Base-by-base conservation (phyloP, 2,113 vertebrate genomes). In the Ochotona princeps region DNA sequence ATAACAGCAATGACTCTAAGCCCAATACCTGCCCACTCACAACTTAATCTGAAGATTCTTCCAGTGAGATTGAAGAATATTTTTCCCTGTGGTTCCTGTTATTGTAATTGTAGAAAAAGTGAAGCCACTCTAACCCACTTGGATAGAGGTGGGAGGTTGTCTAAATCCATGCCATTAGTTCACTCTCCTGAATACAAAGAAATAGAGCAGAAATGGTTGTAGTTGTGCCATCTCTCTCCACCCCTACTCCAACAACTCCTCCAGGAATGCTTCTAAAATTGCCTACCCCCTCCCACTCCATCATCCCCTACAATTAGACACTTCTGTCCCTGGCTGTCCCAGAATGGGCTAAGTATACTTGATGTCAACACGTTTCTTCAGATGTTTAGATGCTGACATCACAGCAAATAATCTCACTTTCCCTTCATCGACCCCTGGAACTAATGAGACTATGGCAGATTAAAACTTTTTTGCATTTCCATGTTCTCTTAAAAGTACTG, bases 381-480 rank as follows among this genome's bases (percentile, higher is more conserved):
- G 1, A 84, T 26, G 26, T 78, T 75, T 82, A n/a, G 8, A 75
- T 25, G 44, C 26, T 32, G 49, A 91, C 69, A 21, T 20, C 28
- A 51, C 10, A 60, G 67, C 51, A 47, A 86, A 72, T 28, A 5
- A 47, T 69, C 70, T 73, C 32, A 9, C 8, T 72, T 28, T 44
- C 32, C 74, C 65, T 78, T 89, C 47, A 26, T 32, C 38, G 78
- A 83, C 21, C 26, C 87, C 54, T 82, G 32, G 60, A 89, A 89
- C 49, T 73, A 78, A 92, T 35, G 70, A 87, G 57, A 72, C 76
- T 82, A 57, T 28, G 26, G n/a, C 87, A 76, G 47, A 30, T 9
- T 13, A 57, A 88, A 83, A 78, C n/a, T 66, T 83, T 85, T 73
- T 87, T 78, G 61, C 32, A 20, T 82, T 78, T 66, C 49, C 54